These are phyloP conservation scores for Takifugu rubripes DNA, from an alignment of 2,797 vertebrate genomes.

Conservation along the genomic window DNA sequence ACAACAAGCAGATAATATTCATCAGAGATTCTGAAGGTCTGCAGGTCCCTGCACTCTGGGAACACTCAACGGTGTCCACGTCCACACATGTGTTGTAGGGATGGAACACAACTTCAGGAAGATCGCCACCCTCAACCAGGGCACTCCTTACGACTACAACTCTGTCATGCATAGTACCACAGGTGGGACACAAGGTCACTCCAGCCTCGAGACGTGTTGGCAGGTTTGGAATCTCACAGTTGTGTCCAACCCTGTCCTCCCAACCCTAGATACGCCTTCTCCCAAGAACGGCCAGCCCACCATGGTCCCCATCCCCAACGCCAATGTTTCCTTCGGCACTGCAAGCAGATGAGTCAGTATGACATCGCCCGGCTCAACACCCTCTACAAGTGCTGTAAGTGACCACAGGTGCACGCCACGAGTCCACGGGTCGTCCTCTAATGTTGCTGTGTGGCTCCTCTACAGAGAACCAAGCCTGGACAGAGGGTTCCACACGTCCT, in stretches of 20 bases:
- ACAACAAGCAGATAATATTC: not conserved
- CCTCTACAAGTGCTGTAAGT: slow-evolving; percentile 67
- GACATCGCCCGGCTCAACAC: slow-evolving; percentile 65
- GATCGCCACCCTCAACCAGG: slow-evolving; percentile 71
- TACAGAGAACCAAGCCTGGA: slow-evolving; percentile 7
- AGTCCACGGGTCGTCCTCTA: not conserved
- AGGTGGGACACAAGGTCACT: slow-evolving; percentile 38
- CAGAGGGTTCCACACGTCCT: no score
- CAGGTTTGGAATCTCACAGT: not conserved
- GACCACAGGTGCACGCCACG: not conserved
- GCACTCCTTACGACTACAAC: slow-evolving; percentile 70
- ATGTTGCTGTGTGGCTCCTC: not conserved
- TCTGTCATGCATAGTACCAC: slow-evolving; percentile 76
- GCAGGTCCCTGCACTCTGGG: no score
- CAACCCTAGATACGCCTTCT: slow-evolving; percentile 59
- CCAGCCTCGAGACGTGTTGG: not conserved
- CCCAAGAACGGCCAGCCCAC: slow-evolving; percentile 63
- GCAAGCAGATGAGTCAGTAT: slow-evolving; percentile 53
- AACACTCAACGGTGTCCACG: not conserved
- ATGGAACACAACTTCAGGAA: slow-evolving; percentile 71
- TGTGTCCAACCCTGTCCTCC: not conserved
- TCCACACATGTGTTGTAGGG: slow-evolving; percentile 35
- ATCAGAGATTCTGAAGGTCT: no score
- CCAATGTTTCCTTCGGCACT: slow-evolving; percentile 47
- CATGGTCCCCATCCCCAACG: slow-evolving; percentile 60